Percentiles rank a stretch among this genome's conserved stretches.
phyloP scores from a whole-genome alignment of 2,888 invertebrate genomes.

The Cheilosia soror region DNA sequence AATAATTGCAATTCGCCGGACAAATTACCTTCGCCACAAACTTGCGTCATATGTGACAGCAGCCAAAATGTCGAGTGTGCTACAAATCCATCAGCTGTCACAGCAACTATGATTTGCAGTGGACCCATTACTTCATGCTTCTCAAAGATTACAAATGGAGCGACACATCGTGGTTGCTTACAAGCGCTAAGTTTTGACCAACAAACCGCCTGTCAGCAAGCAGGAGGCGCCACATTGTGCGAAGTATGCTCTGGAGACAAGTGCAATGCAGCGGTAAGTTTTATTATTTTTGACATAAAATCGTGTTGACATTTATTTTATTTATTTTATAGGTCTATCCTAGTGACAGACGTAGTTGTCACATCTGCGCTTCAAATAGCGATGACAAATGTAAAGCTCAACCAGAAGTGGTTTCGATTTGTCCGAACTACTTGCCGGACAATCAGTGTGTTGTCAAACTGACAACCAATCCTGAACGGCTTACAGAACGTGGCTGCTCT shows the following conservation, averaged over 20 bases:
- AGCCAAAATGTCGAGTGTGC: conserved; percentile 78
- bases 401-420: conserved; percentile 77
- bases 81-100: conserved; percentile 77
- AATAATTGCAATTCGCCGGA: conserved; percentile 78
- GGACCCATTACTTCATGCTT: conserved; percentile 78
- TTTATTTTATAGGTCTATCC: conserved; percentile 78
- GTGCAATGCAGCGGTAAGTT: conserved; percentile 78
- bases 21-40: conserved; percentile 76
- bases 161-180: conserved; percentile 80
- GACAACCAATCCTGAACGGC: conserved; percentile 17
- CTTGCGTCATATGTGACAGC: conserved; percentile 80
- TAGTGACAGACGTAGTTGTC: conserved; percentile 78
- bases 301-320: conserved; percentile 1
- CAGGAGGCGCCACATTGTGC: conserved; percentile 77
- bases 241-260: conserved; percentile 11
- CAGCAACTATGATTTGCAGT: conserved; percentile 73
- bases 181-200: conserved; percentile 74
- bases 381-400: conserved; percentile 75
- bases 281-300: background rate
- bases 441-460: conserved; percentile 78
- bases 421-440: conserved; percentile 78
- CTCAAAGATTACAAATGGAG: conserved; percentile 76
- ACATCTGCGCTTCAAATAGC: conserved; percentile 79
- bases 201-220: conserved; percentile 76
- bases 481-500: conserved; percentile 79